Base-by-base conservation (phyloP, 2,797 vertebrate species). In the Erethizon dorsatum region DNA sequence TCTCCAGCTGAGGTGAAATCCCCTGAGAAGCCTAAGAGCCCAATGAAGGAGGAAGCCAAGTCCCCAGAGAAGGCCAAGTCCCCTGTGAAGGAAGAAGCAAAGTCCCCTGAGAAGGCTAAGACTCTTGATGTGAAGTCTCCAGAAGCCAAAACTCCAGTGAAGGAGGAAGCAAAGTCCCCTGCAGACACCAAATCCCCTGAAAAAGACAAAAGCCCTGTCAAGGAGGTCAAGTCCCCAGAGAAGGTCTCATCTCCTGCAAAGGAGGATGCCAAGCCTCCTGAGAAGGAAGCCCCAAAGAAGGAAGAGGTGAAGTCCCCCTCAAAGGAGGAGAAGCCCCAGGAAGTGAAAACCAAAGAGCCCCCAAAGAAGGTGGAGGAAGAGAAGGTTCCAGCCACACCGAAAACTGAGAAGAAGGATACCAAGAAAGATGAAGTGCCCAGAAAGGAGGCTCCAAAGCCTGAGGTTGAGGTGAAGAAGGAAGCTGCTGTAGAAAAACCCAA, bases 71-170 rank as follows among this genome's bases (percentile, higher is more conserved):
- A 99, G 96, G 97, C 98, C 18, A 98, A 99, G 97, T 98, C 98
- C 45, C 98, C 99, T 2, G 97, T 97, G 61, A 98, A 99, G 71
- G 99, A 99, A 54, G 98, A 98, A 50, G 96, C 94, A 8, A 98
- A 99, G 2, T 89, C 97, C 20, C 96, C 98, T 7, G 97, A 97
- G 0, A 98, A 98, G 56, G 96, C 71, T 54, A 98, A 97, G 92
- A 94, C 95, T 77, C 92, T 95, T 33, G 97, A 97, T 52, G 95
- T 86, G 59, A 97, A 97, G 61, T 96, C 97, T 41, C 83, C 96
- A 9, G 97, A 98, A 67, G 75, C 94, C 61, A 98, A 97, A 50
- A 92, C 94, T 2, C 93, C 96, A 17, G 88, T 41, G 31, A 97
- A 97, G 77, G 95, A 97, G 10, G 98, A 96, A 94, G 80, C 80